Percentiles rank a stretch among this genome's conserved stretches.
Conservation (phyloP, 2,888 invertebrate genomes). For the Tenthredo scrophulariae region DNA sequence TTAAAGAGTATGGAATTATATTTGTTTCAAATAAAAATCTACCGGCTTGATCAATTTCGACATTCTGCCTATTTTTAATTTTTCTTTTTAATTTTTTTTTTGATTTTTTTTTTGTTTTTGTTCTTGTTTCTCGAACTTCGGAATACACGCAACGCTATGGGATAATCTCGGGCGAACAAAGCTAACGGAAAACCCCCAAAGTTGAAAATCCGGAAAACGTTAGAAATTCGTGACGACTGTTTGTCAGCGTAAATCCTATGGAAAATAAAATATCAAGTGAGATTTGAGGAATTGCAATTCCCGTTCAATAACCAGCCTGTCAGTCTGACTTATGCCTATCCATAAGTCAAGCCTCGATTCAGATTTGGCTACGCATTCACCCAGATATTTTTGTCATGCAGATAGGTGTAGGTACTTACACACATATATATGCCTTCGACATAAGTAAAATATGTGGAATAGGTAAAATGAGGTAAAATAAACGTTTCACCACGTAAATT, state of each 20-base stretch:
- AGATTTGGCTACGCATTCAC: not conserved
- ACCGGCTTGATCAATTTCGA: not conserved
- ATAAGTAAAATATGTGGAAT: not conserved
- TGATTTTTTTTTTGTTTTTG: not conserved
- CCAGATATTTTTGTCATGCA: not conserved
- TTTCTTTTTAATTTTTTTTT: not conserved
- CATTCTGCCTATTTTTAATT: not conserved
- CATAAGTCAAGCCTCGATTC: conserved; percentile 65
- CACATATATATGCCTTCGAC: not conserved
- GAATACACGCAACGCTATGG: not conserved
- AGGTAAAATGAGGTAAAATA: not conserved
- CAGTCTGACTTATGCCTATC: conserved; percentile 64
- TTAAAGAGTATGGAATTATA: conserved; percentile 3
- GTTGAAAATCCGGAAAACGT: not conserved
- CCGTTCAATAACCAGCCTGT: conserved; percentile 73
- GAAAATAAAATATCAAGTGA: conserved; percentile 55
- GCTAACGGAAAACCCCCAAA: not conserved
- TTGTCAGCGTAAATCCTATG: conserved; percentile 41
- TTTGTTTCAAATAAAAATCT: not conserved
- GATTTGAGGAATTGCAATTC: conserved; percentile 71
- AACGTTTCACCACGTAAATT: not conserved
- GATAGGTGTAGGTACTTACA: not conserved
- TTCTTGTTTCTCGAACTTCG: not conserved
- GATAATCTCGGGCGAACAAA: not conserved
- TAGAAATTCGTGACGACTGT: conserved; percentile 9